Percentiles rank a stretch among this genome's conserved stretches.
phyloP scores from a whole-genome alignment of 1,140 invertebrate genomes.

The Ceratina japonica region DNA sequence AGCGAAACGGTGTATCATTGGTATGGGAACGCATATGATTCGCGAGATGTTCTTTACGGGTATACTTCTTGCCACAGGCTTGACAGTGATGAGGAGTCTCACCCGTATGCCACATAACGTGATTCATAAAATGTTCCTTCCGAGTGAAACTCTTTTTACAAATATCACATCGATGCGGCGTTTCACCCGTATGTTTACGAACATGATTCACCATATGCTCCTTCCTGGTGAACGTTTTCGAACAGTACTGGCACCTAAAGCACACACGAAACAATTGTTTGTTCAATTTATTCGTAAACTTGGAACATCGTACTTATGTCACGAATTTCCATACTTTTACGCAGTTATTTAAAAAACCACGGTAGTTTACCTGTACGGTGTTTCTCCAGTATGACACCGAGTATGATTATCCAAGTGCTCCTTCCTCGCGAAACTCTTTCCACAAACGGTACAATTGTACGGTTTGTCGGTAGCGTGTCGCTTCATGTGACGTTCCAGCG shows the following conservation, averaged over 20 bases:
- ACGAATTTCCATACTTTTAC: neutral
- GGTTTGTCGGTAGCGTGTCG: slow-evolving; percentile 89
- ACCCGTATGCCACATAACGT: slow-evolving; percentile 85
- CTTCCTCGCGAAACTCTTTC: slow-evolving; percentile 92
- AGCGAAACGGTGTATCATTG: slow-evolving; percentile 89
- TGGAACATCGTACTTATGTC: no score
- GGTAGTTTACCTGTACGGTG: slow-evolving; percentile 82
- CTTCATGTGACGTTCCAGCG: slow-evolving; percentile 87
- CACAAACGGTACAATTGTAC: slow-evolving; percentile 89
- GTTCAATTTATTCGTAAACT: no score
- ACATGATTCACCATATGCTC: slow-evolving; percentile 85
- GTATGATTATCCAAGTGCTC: slow-evolving; percentile 92
- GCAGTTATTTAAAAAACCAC: neutral
- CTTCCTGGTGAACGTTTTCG: slow-evolving; percentile 86
- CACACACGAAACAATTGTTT: slow-evolving; percentile 8
- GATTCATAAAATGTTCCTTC: slow-evolving; percentile 85
- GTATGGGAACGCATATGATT: slow-evolving; percentile 90
- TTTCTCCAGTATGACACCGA: slow-evolving; percentile 91
- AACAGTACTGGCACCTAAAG: slow-evolving; percentile 82
- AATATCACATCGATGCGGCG: slow-evolving; percentile 86
- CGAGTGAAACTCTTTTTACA: slow-evolving; percentile 85
- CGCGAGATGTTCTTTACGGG: slow-evolving; percentile 87
- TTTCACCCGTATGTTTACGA: slow-evolving; percentile 86
- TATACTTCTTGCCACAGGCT: slow-evolving; percentile 88
- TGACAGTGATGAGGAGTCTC: slow-evolving; percentile 87